phyloP scores from a whole-genome alignment of 2,888 invertebrate genomes.

The Caradrina clavipalpis region DNA sequence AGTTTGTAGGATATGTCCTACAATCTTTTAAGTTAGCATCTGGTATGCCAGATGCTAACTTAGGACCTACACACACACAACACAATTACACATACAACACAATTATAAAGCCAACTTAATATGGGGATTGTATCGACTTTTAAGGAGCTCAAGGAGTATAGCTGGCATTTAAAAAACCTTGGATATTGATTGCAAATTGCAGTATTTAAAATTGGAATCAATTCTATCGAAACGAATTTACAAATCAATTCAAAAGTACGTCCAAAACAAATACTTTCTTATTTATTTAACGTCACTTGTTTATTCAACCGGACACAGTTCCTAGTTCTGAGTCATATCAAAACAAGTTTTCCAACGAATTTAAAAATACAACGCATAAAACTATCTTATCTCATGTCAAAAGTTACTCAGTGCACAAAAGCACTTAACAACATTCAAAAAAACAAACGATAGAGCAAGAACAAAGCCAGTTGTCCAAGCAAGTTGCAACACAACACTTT shows the following conservation, averaged over 20 bases:
- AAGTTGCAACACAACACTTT: slow-evolving; percentile 36
- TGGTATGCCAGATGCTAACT: no score
- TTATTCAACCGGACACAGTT: no score
- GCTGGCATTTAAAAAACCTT: slow-evolving; percentile 10
- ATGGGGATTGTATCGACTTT: neutral
- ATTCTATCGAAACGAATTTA: neutral
- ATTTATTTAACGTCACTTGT: no score
- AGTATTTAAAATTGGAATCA: neutral
- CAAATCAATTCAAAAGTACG: no score
- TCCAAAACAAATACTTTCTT: no score
- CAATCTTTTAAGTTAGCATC: no score
- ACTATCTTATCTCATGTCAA: slow-evolving; percentile 23
- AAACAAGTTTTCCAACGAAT: no score
- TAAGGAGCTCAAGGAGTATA: slow-evolving; percentile 6
- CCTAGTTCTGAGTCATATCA: no score
- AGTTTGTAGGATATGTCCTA: neutral
- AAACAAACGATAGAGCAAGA: slow-evolving; percentile 13
- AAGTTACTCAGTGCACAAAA: slow-evolving; percentile 29
- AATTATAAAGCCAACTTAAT: neutral
- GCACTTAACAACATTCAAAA: slow-evolving; percentile 30
- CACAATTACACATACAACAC: no score
- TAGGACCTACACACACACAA: no score
- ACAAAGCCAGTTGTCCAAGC: slow-evolving; percentile 26
- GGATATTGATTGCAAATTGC: neutral
- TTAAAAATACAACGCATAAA: slow-evolving; percentile 6